A percentile compares a stretch with the other conserved stretches of the same genome.
Conservation (phyloP, 2,888 invertebrate species). For the Pammene fasciana region DNA sequence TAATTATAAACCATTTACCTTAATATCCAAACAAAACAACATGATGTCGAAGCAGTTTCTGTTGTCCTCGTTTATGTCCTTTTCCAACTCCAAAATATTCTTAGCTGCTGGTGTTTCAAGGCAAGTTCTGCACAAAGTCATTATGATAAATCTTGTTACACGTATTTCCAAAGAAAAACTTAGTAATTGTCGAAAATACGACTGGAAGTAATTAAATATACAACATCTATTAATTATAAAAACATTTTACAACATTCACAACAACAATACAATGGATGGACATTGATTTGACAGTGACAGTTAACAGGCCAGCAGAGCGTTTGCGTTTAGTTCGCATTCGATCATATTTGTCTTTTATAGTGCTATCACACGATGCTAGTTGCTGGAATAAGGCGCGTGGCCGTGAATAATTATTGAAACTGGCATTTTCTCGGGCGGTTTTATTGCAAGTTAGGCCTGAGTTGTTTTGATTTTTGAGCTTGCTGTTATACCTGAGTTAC, state of each 20-base stretch:
- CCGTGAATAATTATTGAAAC: too few relatives aligned
- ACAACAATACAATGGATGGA: neutral
- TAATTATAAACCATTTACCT: slow-evolving; percentile 52
- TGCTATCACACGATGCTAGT: too few relatives aligned
- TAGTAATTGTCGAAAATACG: neutral
- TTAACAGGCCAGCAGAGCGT: neutral
- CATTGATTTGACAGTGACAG: neutral
- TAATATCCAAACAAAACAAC: slow-evolving; percentile 65
- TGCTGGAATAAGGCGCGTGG: too few relatives aligned
- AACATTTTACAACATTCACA: too few relatives aligned
- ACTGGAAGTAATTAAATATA: too few relatives aligned
- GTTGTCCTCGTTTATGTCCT: slow-evolving; percentile 46
- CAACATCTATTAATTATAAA: too few relatives aligned
- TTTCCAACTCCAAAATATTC: slow-evolving; percentile 55
- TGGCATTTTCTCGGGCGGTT: too few relatives aligned
- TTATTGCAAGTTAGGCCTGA: too few relatives aligned
- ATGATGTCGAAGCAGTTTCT: slow-evolving; percentile 57
- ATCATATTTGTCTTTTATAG: too few relatives aligned
- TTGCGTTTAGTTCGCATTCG: neutral
- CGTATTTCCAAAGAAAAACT: too few relatives aligned
- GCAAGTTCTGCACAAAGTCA: slow-evolving; percentile 65
- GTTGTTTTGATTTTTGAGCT: too few relatives aligned
- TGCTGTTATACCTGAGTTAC: too few relatives aligned
- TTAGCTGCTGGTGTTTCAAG: slow-evolving; percentile 54
- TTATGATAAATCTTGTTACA: slow-evolving; percentile 27